Evolutionary conservation across 2,797 vertebrate species (phyloP), one percentile per base, ranked within the genome.

Genomic region (Gobionotothen gibberifrons): DNA sequence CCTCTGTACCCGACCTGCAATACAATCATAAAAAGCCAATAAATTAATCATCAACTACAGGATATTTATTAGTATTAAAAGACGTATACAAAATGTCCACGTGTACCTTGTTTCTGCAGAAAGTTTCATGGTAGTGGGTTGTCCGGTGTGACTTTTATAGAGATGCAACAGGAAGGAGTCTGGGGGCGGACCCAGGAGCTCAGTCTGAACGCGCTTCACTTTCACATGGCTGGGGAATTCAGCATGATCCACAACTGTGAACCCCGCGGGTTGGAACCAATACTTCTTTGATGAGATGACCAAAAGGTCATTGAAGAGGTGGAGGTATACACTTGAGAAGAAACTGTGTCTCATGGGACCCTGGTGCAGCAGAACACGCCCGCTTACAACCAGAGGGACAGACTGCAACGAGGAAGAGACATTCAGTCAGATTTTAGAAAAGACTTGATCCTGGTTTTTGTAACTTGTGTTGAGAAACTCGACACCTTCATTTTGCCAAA

Each of bases 281-380:
- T 67, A 95, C 95, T 87, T 93, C 73, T 91, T 92, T 0, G 74
- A 52, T 13, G 95, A 96, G 56, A 96, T 77, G 57, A 96, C 86
- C 82, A 96, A 64, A 32, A 96, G 88, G 72, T 96, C 94, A 40
- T 91, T 96, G 90, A 96, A 95, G 61, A 96, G 94, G 74, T 96
- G 95, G 9, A 96, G 84, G 75, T 95, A 86, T 74, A 96, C 2
- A 0, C 83, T 73, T 49, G 70, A 85, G 49, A 86, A 89, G 9
- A 52, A 19, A 36, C 60, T 5, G 3, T 88, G 92, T 62, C 84
- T 91, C 67, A 96, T 39, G n/a, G 89, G 74, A 43, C 96, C 95
- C 2, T 94, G 87, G 14, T 71, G 92, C 78, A 96, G 74, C 71
- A 96, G 91, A 46, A 88, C 87, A 42, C 95, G 95, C 0, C 92